These are phyloP conservation scores for Nematopogon swammerdamellus DNA, from an alignment of 2,888 invertebrate genomes.

Conservation along the genomic window DNA sequence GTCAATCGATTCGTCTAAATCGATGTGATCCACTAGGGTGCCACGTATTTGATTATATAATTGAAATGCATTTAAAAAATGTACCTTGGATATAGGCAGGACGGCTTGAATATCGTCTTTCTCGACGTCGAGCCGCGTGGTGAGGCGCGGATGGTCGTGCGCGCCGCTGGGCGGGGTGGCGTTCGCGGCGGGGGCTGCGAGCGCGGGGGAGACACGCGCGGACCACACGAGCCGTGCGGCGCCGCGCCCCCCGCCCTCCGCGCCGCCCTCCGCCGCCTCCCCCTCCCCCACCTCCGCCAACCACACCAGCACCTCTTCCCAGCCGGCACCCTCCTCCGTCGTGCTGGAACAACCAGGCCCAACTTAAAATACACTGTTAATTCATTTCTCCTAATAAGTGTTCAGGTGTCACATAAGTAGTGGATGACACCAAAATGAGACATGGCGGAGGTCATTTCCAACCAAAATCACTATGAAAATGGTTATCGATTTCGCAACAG, in stretches of 20 bases:
- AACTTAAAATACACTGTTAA: no score
- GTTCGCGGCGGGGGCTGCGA: slow-evolving; percentile 26
- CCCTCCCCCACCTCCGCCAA: slow-evolving; percentile 85
- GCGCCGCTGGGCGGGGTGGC: slow-evolving; percentile 41
- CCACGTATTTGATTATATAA: no score
- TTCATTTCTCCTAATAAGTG: no score
- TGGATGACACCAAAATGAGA: no score
- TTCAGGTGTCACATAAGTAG: no score
- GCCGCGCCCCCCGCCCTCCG: slow-evolving; percentile 64
- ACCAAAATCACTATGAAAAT: no score
- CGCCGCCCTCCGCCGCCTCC: slow-evolving; percentile 46
- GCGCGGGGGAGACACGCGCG: slow-evolving; percentile 42
- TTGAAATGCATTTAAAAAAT: background rate
- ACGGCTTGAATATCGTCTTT: slow-evolving; percentile 94
- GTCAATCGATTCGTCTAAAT: no score
- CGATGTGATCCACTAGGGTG: no score
- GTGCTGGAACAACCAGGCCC: no score
- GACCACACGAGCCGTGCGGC: slow-evolving; percentile 87
- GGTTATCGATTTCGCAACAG: no score
- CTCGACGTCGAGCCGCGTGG: slow-evolving; percentile 82
- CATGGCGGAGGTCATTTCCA: no score
- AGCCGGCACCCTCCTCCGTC: slow-evolving; percentile 19
- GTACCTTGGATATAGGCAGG: slow-evolving; percentile 88
- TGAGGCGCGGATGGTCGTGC: slow-evolving; percentile 57
- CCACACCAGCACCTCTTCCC: slow-evolving; percentile 89